Evolutionary conservation across 2,888 invertebrate species (phyloP).

Genomic region (Xestia ashworthii): DNA sequence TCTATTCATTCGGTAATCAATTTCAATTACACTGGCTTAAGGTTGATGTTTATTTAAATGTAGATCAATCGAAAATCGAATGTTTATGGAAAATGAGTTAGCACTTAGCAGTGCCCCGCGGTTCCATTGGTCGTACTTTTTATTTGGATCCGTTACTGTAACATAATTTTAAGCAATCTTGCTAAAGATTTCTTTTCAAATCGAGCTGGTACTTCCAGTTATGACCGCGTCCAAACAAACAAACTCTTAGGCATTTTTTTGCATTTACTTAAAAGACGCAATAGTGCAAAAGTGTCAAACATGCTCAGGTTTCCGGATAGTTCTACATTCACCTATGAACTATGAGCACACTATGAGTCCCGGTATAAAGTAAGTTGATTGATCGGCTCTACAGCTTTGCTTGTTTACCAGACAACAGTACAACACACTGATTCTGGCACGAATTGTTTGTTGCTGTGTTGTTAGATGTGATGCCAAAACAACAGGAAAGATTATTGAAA

Average conservation of each 20-base stretch:
- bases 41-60: background rate
- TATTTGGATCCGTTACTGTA: background rate
- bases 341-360: background rate
- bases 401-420: conserved; percentile 30
- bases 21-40: background rate
- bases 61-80: background rate
- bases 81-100: background rate
- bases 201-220: background rate
- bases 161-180: background rate
- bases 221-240: background rate
- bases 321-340: background rate
- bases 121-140: background rate
- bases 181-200: background rate
- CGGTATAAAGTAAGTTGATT: conserved; percentile 4
- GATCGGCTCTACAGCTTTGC: background rate
- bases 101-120: background rate
- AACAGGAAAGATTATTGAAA: conserved; percentile 8
- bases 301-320: too few relatives aligned
- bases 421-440: conserved; percentile 19
- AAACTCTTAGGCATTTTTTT: background rate
- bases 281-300: too few relatives aligned
- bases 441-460: background rate
- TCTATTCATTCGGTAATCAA: background rate
- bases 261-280: too few relatives aligned
- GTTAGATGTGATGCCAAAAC: conserved; percentile 10